A percentile compares a stretch with the other conserved stretches of the same genome.
Evolutionary conservation across 2,797 vertebrate species (phyloP).

Genomic region (Microchirus variegatus): DNA sequence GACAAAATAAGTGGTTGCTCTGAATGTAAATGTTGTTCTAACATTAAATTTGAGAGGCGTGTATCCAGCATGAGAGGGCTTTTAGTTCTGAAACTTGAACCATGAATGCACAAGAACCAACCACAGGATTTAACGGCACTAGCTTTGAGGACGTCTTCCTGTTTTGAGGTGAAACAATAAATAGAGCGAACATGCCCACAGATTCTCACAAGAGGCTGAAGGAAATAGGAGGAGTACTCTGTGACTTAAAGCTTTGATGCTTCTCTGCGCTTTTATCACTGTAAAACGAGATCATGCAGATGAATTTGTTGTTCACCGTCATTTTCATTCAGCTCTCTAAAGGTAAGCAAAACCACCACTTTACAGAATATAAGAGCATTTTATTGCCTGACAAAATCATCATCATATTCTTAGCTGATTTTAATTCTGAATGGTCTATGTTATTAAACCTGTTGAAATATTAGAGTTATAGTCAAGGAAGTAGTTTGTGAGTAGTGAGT

Average conservation of each 20-base stretch:
- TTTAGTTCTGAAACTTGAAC: too few species aligned
- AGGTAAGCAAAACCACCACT: constrained; percentile 50
- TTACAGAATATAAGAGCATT: not conserved
- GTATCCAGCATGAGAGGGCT: too few species aligned
- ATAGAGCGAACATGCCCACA: constrained; percentile 2
- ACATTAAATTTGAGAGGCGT: too few species aligned
- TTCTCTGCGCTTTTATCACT: not conserved
- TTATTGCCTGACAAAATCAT: too few species aligned
- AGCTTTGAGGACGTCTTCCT: constrained; percentile 58
- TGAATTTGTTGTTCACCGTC: constrained; percentile 18
- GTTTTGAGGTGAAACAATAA: constrained; percentile 46
- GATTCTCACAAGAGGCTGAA: constrained; percentile 12
- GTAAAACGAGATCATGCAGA: constrained; percentile 44
- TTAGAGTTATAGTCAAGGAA: too few species aligned
- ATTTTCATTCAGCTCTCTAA: constrained; percentile 46
- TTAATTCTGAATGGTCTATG: too few species aligned
- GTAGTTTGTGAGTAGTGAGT: too few species aligned
- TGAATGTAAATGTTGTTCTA: too few species aligned
- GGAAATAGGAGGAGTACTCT: constrained; percentile 30
- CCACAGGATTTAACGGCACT: not conserved
- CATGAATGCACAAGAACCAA: too few species aligned
- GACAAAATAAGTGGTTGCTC: too few species aligned
- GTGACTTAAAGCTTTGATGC: not conserved
- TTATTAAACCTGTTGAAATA: too few species aligned
- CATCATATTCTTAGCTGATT: too few species aligned